Evolutionary conservation across 2,797 vertebrate genomes (phyloP), one percentile per base, ranked within the genome.

Genomic region (Scarus forsteni): DNA sequence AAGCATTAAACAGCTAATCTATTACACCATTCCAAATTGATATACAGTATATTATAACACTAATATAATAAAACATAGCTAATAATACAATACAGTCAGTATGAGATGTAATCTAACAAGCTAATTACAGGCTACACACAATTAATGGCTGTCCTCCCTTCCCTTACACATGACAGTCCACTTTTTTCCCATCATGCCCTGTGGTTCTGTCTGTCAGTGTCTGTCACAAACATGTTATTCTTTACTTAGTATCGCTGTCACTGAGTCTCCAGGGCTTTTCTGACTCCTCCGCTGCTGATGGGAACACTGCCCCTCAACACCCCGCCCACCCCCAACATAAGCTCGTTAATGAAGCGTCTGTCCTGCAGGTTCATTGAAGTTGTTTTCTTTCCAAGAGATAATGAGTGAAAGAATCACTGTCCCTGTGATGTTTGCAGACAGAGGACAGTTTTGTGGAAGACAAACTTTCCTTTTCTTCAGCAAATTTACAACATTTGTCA

Each of bases 241-340:
- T 46, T 66, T 39, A 46, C 66, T 70, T 44, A 35, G 53, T 65
- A 42, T 82, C 77, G 39, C 66, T 77, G 66, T 72, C 76, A 46
- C 66, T 67, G 10, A 8, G 19, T 57, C 85, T 77, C 10, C 0
- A 36, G 80, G 85, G 85, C 50, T 54, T 74, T 77, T 39, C 40
- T 34, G 55, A 49, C 3, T 70, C 62, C 71, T 45, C 58, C 16
- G 13, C 48, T 60, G 66, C 35, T 53, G 64, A 58, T 62, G 70
- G 77, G 65, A 86, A 75, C 51, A 3, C 46, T n/a, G 12, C 43
- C n/a, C n/a, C 18, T 18, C 18, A 8, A 19, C 48, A 9, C 49
- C n/a, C n/a, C n/a, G n/a, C n/a, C n/a, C n/a, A n/a, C n/a, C 9
- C 18, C 10, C 8, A 6, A 3, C 48, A 15, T 34, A 52, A 16